Base-by-base conservation (phyloP, 1,140 invertebrate genomes). In the Drosophila kurseongensis region DNA sequence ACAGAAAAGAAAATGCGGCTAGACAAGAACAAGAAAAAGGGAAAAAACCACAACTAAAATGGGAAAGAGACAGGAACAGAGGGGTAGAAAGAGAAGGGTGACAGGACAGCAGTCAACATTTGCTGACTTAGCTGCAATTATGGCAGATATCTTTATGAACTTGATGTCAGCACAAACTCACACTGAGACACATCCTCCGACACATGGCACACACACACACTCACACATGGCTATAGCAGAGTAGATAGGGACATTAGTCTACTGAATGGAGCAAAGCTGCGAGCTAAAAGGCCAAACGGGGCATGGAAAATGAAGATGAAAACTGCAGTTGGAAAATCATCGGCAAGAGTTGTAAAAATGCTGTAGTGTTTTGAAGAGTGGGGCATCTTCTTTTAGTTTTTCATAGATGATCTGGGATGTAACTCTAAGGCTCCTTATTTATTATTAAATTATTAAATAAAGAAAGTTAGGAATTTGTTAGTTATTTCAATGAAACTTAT, bases 61-160 rank as follows among this genome's bases (percentile, higher is more conserved):
- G 48, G 9, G 14, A 38, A n/a, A 35, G 44, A 36, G 14, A 52
- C 0, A 6, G 32, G 32, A 18, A 36, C 5, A 36, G 50, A 29
- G 23, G 18, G 12, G 10, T 3, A 32, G 23, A 23, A 12, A 18
- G 35, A 3, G 18, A 38, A 2, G 32, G 38, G 35, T n/a, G 29
- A 16, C 48, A 36, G 72, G 42, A 38, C 32, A 77, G 61, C 40
- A 71, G 75, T 62, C 75, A 77, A 58, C 74, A 78, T 78, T 78
- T 78, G 75, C 75, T 78, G 75, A 78, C 75, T 78, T 78, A 78
- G 75, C 75, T 78, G 74, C 75, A 78, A 78, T 78, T 78, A 78
- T 78, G 74, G 63, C 40, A 75, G 69, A 82, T 82, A 83, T 83
- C 73, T 83, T 83, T 83, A 83, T 83, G 80, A 78, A 83, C 75